These are phyloP conservation scores for Ochropacha duplaris DNA, from an alignment of 2,888 invertebrate species.

Conservation along the genomic window DNA sequence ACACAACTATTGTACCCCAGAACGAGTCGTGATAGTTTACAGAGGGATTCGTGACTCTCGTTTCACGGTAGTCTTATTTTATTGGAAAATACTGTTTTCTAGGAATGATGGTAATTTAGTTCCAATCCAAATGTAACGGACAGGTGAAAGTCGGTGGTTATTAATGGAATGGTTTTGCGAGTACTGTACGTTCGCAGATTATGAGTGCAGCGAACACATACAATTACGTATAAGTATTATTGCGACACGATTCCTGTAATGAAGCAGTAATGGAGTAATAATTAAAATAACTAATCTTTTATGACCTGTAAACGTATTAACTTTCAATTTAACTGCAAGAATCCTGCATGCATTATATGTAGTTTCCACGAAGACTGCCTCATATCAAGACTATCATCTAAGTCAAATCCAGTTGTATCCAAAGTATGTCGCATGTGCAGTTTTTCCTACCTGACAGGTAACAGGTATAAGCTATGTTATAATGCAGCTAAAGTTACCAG, in stretches of 20 bases:
- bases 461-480: not conserved
- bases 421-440: not conserved
- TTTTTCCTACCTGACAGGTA: not conserved
- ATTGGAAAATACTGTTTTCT: slow-evolving; percentile 68
- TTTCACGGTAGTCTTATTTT: slow-evolving; percentile 70
- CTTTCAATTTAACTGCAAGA: not conserved
- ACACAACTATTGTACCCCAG: slow-evolving; percentile 67
- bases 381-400: not conserved
- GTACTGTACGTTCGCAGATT: slow-evolving; percentile 19
- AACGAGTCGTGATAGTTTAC: slow-evolving; percentile 74
- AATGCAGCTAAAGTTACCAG: not conserved
- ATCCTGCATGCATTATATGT: not conserved
- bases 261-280: not conserved
- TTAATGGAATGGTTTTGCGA: slow-evolving; percentile 46
- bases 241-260: not conserved
- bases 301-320: not conserved
- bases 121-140: slow-evolving; percentile 61
- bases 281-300: not conserved
- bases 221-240: not conserved
- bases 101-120: slow-evolving; percentile 66
- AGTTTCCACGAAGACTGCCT: not conserved
- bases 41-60: slow-evolving; percentile 75
- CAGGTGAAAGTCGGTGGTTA: slow-evolving; percentile 64
- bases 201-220: slow-evolving; percentile 26
- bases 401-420: not conserved